Evolutionary conservation across 2,113 vertebrate genomes (phyloP), one percentile per base, ranked within the genome.

Genomic region (Cephalopholis sonnerati): DNA sequence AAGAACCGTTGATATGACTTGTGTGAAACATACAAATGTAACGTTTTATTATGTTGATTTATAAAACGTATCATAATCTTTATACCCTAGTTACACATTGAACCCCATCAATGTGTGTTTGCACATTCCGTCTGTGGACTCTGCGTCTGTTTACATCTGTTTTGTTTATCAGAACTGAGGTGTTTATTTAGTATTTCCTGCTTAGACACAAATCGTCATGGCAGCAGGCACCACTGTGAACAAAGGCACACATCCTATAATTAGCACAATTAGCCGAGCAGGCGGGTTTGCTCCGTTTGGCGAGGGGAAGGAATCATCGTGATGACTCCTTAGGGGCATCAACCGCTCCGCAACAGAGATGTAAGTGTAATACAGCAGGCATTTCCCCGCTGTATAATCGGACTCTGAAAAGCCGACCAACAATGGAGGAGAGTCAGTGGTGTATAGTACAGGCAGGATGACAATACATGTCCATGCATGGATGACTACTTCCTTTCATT

Each of bases 241-340:
- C 85, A 93, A 92, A 94, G 70, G 51, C 81, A 59, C 77, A 84
- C 75, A 72, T 91, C 82, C 91, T 88, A 87, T 91, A 92, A 92
- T 94, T 90, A 91, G 79, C 81, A 91, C 89, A 93, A 93, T 93
- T 92, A 91, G 86, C 59, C 73, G 8, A 77, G 66, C 71, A 22
- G 75, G 61, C 88, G 57, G 87, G 59, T 87, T 83, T 18, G 67
- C 87, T 86, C 82, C 66, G 11, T 25, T 53, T 69, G 79, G 86
- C 61, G n/a, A 57, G 65, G 87, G 77, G 74, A 86, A 90, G 91
- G 92, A 91, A 82, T 82, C 65, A 66, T 76, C 59, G 39, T 75
- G 89, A 91, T 50, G 89, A 64, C 86, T 92, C 93, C 93, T 92
- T 65, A 44, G 92, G 92, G 94, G 87, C 91, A 82, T 77, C 65